Base-by-base conservation (phyloP, 2,113 vertebrate genomes). In the Lepus timidus region DNA sequence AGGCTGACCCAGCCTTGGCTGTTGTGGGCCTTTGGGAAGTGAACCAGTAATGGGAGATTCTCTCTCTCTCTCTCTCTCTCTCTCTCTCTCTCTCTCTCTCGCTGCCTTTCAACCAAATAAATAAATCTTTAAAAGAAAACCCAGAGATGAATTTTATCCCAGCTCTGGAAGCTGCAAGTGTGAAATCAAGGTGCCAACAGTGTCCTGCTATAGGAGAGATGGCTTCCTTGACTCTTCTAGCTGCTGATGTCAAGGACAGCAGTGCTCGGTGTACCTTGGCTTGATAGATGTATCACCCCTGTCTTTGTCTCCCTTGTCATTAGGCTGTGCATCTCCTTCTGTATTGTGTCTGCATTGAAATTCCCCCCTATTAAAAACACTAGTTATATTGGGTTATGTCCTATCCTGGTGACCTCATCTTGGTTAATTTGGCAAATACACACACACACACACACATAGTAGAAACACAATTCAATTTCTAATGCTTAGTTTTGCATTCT, bases 201-300 rank as follows among this genome's bases (percentile, higher is more conserved):
- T 58, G 29, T 23, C 23, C 10, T 8, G 20, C 68, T 70, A 16
- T 6, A 8, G 51, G 13, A n/a, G 25, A 65, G 4, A 85, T 10
- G 9, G 17, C 20, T n/a, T 36, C 49, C 49, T 85, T 27, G 16
- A 20, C 16, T 68, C 68, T 71, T 36, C 27, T 7, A 12, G 51
- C 52, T n/a, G 68, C 31, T 16, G 20, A 14, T 9, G n/a, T 49
- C 82, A 44, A 39, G n/a, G 19, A 16, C 17, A 51, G 65, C 29
- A 51, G 3, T 6, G 31, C 36, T n/a, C 4, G 52, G 17, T 27
- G 4, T 6, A 9, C 44, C 49, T 27, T 44, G n/a, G 44, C 51
- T 85, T 14, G 20, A 23, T 7, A 58, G n/a, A 12, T 6, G 0
- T 12, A 0, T 36, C 0, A 7, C 5, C 58, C 39, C 12, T 10